Conservation (phyloP, 2,797 vertebrate genomes). For the Sebastiscus tertius region DNA sequence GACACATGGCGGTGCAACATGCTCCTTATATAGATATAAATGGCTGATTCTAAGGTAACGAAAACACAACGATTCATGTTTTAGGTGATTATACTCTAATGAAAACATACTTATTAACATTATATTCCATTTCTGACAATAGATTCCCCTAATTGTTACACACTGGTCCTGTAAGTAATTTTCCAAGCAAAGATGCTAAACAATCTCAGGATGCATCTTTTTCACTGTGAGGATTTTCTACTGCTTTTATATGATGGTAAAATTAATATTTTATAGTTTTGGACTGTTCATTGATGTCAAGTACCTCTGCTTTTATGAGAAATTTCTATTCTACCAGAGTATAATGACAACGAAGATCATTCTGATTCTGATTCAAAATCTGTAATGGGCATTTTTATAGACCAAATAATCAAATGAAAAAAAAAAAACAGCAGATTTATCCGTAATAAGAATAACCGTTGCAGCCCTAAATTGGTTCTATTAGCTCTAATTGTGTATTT, state of each 20-base stretch:
- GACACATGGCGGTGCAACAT: too few species aligned
- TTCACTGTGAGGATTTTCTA: not conserved
- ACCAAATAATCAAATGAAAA: not conserved
- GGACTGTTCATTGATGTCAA: not conserved
- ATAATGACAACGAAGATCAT: too few species aligned
- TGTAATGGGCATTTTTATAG: not conserved
- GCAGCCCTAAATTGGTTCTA: not conserved
- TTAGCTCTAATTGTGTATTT: not conserved
- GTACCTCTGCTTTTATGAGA: accelerated
- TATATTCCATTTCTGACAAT: too few species aligned
- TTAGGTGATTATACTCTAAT: too few species aligned
- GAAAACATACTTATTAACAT: too few species aligned
- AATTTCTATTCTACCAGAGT: too few species aligned
- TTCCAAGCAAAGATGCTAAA: not conserved
- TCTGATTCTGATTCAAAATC: too few species aligned
- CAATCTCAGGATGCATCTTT: not conserved
- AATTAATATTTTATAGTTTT: not conserved
- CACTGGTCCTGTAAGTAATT: not conserved
- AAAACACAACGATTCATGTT: too few species aligned
- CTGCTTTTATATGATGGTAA: not conserved
- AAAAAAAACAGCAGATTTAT: not conserved
- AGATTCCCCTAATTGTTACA: too few species aligned
- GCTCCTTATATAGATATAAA: too few species aligned
- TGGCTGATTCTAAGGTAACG: too few species aligned
- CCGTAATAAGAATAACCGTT: accelerated